Percentiles rank a stretch among this genome's conserved stretches.
phyloP scores from a whole-genome alignment of 2,888 invertebrate genomes.

The Lucinisca nassula region DNA sequence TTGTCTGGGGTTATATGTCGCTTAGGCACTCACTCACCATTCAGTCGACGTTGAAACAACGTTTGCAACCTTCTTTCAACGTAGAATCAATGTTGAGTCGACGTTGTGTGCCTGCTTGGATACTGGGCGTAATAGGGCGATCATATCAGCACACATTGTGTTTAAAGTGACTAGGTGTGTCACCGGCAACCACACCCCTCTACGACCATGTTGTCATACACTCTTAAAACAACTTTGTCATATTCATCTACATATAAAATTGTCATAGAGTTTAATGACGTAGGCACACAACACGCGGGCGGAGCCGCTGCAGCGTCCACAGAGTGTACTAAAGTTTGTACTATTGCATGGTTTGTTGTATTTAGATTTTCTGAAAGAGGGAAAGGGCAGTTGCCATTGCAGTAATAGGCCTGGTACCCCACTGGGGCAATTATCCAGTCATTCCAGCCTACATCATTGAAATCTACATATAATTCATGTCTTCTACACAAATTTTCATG shows the following conservation, averaged over 20 bases:
- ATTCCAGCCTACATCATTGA: slow-evolving; percentile 98
- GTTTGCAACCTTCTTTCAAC: too few relatives aligned
- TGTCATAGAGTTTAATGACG: slow-evolving; percentile 96
- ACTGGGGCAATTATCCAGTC: slow-evolving; percentile 99
- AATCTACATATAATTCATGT: slow-evolving; percentile 97
- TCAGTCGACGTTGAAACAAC: too few relatives aligned
- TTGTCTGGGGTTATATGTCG: too few relatives aligned
- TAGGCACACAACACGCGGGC: slow-evolving; percentile 99
- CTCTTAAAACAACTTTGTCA: slow-evolving; percentile 98
- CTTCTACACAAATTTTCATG: slow-evolving; percentile 92
- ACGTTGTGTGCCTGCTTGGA: too few relatives aligned
- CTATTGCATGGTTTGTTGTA: slow-evolving; percentile 99
- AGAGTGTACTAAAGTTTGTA: slow-evolving; percentile 98
- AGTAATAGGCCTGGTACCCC: slow-evolving; percentile 98
- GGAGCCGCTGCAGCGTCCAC: slow-evolving; percentile 97
- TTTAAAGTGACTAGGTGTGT: slow-evolving; percentile 45
- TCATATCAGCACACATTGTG: slow-evolving; percentile 2
- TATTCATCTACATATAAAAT: slow-evolving; percentile 98
- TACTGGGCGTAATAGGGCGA: too few relatives aligned
- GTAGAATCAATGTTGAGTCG: too few relatives aligned
- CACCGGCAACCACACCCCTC: slow-evolving; percentile 99
- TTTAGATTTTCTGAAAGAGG: slow-evolving; percentile 98
- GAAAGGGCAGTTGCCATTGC: slow-evolving; percentile 98
- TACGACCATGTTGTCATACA: slow-evolving; percentile 99
- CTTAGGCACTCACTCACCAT: too few relatives aligned